Base-by-base conservation (phyloP, 2,797 vertebrate species). In the Synanceia verrucosa region DNA sequence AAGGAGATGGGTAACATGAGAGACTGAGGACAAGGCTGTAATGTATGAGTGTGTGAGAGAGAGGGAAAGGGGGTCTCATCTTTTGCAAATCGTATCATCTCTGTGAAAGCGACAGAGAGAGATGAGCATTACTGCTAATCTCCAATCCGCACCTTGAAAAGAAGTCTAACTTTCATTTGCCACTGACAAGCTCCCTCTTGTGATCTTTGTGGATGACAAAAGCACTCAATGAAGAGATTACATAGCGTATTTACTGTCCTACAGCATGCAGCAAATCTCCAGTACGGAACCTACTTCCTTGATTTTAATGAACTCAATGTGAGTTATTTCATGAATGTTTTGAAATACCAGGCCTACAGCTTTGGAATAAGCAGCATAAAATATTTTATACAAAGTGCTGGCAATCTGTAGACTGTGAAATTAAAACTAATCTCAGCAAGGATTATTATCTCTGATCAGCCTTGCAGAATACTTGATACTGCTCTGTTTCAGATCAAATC, bases 91-190 rank as follows among this genome's bases (percentile, higher is more conserved):
- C 79, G 78, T 81, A 91, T 88, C 82, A 88, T 92, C 89, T 89
- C 76, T 77, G 82, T 88, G 74, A 91, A 92, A 89, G 86, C 67
- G 68, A 82, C 68, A 88, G 86, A 87, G 62, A 80, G 86, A 86
- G 87, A 87, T 63, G 79, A 87, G 91, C 70, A 91, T 92, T 93
- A 91, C 72, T 60, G 82, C 88, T 92, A 93, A 95, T 94, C 90
- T 93, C 85, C 64, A 69, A 88, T 88, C 88, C 80, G 66, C 85
- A 91, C 87, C 89, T 90, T 92, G 88, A 91, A 90, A 87, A 87
- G 86, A 90, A 89, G 84, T 86, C 87, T 79, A 83, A 88, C 80
- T 90, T 91, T 90, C 80, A 87, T 62, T 89, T 78, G 81, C 79
- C 82, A 82, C 76, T 78, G 84, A 93, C 89, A 91, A 84, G 76